Evolutionary conservation across 2,113 vertebrate genomes (phyloP).

Genomic region (Crotalus helleri): DNA sequence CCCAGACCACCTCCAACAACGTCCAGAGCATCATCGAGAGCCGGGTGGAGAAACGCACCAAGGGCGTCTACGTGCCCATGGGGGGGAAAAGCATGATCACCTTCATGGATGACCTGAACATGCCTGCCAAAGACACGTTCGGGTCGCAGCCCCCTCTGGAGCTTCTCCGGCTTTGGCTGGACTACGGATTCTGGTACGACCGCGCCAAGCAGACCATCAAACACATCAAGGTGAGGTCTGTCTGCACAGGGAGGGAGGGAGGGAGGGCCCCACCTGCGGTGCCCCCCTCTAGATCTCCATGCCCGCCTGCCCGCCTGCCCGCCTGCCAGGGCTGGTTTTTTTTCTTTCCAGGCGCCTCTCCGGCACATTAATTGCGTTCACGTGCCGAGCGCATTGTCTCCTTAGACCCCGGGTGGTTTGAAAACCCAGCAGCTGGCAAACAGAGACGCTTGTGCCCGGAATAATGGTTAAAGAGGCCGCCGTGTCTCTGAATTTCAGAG

Average conservation of each 20-base stretch:
- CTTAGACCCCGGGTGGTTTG: not conserved
- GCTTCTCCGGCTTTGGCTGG: conserved; percentile 83
- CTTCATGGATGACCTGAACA: conserved; percentile 88
- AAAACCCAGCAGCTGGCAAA: not conserved
- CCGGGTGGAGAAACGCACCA: conserved; percentile 83
- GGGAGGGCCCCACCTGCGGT: not conserved
- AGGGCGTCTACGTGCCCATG: conserved; percentile 77
- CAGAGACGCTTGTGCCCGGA: not conserved
- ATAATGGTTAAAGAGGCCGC: not conserved
- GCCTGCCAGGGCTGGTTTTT: not conserved
- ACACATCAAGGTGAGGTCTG: conserved; percentile 73
- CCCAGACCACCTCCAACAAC: conserved; percentile 82
- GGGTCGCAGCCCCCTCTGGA: conserved; percentile 88
- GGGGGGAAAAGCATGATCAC: conserved; percentile 83
- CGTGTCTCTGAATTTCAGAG: not conserved
- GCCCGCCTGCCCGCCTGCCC: not conserved
- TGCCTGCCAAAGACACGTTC: conserved; percentile 83
- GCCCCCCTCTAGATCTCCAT: too few species aligned
- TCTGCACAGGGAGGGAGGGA: too few species aligned
- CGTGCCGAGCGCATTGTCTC: not conserved
- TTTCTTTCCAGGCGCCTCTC: not conserved
- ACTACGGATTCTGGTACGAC: conserved; percentile 91
- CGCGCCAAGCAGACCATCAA: conserved; percentile 78
- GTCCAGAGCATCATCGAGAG: conserved; percentile 85
- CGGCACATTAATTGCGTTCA: not conserved